phyloP scores from a whole-genome alignment of 2,113 vertebrate species.

The Pituophis catenifer region DNA sequence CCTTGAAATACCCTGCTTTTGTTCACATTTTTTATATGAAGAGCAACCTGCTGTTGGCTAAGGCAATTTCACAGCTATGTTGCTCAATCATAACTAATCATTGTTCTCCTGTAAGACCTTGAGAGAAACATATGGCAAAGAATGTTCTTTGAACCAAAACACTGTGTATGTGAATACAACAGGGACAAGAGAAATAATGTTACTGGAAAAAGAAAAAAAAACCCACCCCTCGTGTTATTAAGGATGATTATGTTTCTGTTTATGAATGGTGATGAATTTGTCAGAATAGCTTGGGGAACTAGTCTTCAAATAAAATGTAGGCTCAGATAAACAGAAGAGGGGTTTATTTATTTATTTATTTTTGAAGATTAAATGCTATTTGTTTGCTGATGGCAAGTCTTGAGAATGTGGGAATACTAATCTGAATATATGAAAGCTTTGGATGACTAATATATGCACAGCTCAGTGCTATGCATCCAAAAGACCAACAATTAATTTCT shows the following conservation, averaged over 20 bases:
- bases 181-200: not conserved
- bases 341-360: not conserved
- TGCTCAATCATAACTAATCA: not conserved
- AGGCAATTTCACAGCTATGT: constrained; percentile 10
- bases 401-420: not conserved
- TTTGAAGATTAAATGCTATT: not conserved
- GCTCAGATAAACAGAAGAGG: not conserved
- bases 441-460: not conserved
- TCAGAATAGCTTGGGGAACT: not conserved
- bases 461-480: not conserved
- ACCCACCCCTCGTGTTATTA: not conserved
- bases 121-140: not conserved
- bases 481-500: not conserved
- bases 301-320: not conserved
- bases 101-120: not conserved
- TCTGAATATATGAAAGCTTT: not conserved
- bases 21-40: constrained; percentile 15
- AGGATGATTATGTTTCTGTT: not conserved
- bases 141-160: not conserved
- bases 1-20: not conserved
- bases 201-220: not conserved
- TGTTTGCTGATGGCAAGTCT: not conserved
- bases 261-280: not conserved
- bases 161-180: not conserved
- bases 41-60: not conserved